A percentile compares a stretch with the other conserved stretches of the same genome.
Evolutionary conservation across 2,113 vertebrate genomes (phyloP).

Genomic region (Limanda limanda): DNA sequence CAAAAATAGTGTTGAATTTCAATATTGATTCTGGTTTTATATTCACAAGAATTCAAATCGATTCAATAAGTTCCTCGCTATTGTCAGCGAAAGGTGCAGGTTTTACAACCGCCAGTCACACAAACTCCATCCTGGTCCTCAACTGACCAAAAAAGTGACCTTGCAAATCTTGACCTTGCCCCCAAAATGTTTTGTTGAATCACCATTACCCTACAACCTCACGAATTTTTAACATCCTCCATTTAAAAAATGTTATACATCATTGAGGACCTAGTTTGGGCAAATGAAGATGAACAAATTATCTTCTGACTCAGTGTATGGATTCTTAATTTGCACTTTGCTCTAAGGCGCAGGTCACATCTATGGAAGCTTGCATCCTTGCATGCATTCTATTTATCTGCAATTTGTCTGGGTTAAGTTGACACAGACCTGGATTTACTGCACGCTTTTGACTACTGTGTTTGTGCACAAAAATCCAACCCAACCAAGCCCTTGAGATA

Average conservation of each 20-base stretch:
- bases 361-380: not conserved
- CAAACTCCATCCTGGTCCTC: not conserved
- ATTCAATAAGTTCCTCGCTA: not conserved
- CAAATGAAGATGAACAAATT: not conserved
- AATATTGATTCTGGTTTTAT: too few species aligned
- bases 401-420: not conserved
- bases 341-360: not conserved
- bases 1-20: too few species aligned
- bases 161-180: not conserved
- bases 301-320: not conserved
- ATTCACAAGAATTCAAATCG: too few species aligned
- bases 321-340: not conserved
- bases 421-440: not conserved
- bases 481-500: too few species aligned
- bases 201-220: not conserved
- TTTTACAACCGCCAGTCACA: not conserved
- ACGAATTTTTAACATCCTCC: not conserved
- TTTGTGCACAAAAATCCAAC: too few species aligned
- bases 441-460: too few species aligned
- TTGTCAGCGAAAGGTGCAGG: not conserved
- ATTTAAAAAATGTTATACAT: not conserved
- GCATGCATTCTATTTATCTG: not conserved
- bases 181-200: not conserved
- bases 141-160: not conserved
- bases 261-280: not conserved